Evolutionary conservation across 2,888 invertebrate genomes (phyloP).

Genomic region (Tenthredo scrophulariae): DNA sequence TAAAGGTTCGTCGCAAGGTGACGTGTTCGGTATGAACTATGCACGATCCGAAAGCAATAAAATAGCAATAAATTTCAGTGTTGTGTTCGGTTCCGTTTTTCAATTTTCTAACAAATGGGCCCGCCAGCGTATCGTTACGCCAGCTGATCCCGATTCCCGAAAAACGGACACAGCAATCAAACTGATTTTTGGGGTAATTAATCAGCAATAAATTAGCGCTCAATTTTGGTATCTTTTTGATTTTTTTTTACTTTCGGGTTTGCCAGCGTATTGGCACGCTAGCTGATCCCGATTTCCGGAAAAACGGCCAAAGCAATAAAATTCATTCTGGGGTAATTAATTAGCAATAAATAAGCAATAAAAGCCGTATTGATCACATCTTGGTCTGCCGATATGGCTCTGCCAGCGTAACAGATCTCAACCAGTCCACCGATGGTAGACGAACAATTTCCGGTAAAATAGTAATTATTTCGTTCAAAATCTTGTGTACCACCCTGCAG

Average conservation of each 20-base stretch:
- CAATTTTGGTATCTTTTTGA: constrained; percentile 27
- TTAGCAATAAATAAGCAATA: constrained; percentile 44
- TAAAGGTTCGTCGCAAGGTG: too few relatives aligned
- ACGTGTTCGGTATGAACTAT: too few relatives aligned
- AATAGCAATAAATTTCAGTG: too few relatives aligned
- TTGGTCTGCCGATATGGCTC: constrained; percentile 29
- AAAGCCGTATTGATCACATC: constrained; percentile 13
- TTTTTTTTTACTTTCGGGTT: constrained; percentile 10
- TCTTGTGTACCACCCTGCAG: too few relatives aligned
- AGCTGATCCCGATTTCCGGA: constrained; percentile 39
- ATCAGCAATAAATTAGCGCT: constrained; percentile 27
- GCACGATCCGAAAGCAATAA: too few relatives aligned
- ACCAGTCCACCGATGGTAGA: too few relatives aligned
- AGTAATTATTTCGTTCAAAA: too few relatives aligned
- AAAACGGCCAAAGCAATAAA: constrained; percentile 26
- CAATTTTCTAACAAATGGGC: too few relatives aligned
- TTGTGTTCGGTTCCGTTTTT: too few relatives aligned
- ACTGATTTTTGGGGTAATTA: constrained; percentile 24
- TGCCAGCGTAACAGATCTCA: constrained; percentile 35
- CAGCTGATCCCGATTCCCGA: too few relatives aligned
- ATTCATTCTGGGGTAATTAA: constrained; percentile 30
- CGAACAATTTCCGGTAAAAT: too few relatives aligned
- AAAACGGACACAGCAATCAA: background rate
- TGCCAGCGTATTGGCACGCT: constrained; percentile 21
- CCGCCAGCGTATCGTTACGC: too few relatives aligned